Conservation (phyloP, 1,140 invertebrate species). For the Ericerus pela region DNA sequence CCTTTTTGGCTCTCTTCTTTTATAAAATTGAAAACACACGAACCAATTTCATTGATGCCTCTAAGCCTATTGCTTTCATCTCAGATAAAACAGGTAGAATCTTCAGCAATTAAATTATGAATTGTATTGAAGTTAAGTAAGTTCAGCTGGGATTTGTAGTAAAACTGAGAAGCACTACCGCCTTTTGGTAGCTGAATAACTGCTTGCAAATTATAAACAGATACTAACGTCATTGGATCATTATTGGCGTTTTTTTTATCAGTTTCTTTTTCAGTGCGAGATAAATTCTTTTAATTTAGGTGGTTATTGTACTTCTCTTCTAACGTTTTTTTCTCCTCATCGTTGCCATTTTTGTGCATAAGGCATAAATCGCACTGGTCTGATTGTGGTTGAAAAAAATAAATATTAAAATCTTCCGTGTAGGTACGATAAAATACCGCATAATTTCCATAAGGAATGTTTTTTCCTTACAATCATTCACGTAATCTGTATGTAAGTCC, state of each 20-base stretch:
- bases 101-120: constrained; percentile 19
- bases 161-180: constrained; percentile 20
- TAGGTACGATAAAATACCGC: constrained; percentile 19
- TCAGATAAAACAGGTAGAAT: constrained; percentile 22
- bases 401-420: constrained; percentile 21
- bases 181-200: constrained; percentile 17
- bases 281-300: constrained; percentile 14
- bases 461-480: constrained; percentile 1
- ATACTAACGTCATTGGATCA: constrained; percentile 11
- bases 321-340: constrained; percentile 12
- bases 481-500: constrained; percentile 19
- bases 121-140: constrained; percentile 24
- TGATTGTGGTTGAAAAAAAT: constrained; percentile 23
- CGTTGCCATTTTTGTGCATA: constrained; percentile 15
- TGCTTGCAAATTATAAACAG: constrained; percentile 20
- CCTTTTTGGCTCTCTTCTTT: constrained; percentile 10
- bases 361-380: constrained; percentile 23
- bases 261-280: neutral
- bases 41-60: constrained; percentile 22
- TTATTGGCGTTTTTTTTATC: constrained; percentile 14
- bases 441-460: constrained; percentile 18
- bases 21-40: constrained; percentile 21
- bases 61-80: constrained; percentile 22
- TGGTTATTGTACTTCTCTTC: constrained; percentile 18
- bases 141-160: constrained; percentile 24